Base-by-base conservation (phyloP, 2,113 vertebrate genomes). In the Tinamus guttatus region DNA sequence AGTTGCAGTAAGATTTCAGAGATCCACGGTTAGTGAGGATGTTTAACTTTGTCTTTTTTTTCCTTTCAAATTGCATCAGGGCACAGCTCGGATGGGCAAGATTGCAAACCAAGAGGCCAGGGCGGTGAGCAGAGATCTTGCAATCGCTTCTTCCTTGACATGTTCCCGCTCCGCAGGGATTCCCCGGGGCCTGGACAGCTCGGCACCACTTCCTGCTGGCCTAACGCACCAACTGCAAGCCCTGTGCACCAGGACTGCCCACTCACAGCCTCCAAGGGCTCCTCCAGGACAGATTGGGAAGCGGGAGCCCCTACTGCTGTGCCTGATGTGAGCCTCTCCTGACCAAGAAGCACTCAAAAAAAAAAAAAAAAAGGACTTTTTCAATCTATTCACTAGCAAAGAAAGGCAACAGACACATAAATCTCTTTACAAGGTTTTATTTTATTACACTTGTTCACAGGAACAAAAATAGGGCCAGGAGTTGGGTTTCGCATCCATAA, bases 361-460 rank as follows among this genome's bases (percentile, higher is more conserved):
- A 41, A 59, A n/a, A 68, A 78, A 34, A n/a, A n/a, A 12, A 28
- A 32, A 38, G 15, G 4, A 17, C 56, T 85, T 94, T 91, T 94
- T 84, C 77, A 81, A 81, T 93, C 60, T 88, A 90, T 94, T 96
- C 83, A 78, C 45, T 71, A 88, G 73, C 34, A 91, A 79, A 91
- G 21, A 92, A 92, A 16, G 8, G 7, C 22, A 58, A 67, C 92
- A 87, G 70, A 34, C 13, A 11, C 8, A 9, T 94, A 92, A 94
- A 96, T 96, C 77, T 71, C 67, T 92, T 79, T 78, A 81, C 63
- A 75, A 47, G 60, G 28, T 81, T 92, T 89, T 92, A 86, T 94
- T 93, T 93, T 94, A 88, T 97, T 95, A 78, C 83, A 77, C 60
- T 94, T 92, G 90, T 78, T 81, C 69, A 60, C 28, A 54, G 11